These are phyloP conservation scores for Natator depressus DNA, from an alignment of 2,113 vertebrate genomes.

Conservation along the genomic window DNA sequence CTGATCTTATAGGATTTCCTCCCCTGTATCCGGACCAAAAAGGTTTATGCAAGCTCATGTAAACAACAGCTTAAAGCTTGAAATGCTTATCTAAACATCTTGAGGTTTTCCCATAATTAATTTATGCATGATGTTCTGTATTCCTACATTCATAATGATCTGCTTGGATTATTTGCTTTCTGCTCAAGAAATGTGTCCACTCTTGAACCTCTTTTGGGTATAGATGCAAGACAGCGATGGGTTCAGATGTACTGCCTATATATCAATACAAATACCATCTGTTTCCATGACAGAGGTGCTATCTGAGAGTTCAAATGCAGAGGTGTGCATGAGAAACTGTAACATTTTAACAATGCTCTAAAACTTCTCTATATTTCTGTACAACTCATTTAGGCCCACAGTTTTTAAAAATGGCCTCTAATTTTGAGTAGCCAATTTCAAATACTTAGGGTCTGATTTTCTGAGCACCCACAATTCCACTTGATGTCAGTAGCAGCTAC, in stretches of 20 bases:
- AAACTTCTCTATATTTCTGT: not conserved
- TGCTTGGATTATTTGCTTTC: not conserved
- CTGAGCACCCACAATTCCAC: not conserved
- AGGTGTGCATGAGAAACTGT: not conserved
- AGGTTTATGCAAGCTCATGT: not conserved
- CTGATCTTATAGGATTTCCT: constrained; percentile 1
- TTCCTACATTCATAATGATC: not conserved
- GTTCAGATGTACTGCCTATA: not conserved
- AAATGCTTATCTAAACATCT: not conserved
- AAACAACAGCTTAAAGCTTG: not conserved
- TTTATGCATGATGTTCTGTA: not conserved
- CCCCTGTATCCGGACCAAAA: not conserved
- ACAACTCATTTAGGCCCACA: not conserved
- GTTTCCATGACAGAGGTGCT: not conserved
- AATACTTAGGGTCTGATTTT: not conserved
- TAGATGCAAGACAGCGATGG: not conserved
- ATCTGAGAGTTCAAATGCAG: not conserved
- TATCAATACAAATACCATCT: not conserved
- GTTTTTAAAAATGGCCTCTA: not conserved
- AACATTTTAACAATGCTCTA: not conserved
- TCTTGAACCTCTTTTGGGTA: not conserved
- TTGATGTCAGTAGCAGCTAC: not conserved
- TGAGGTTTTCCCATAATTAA: not conserved
- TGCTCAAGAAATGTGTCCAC: not conserved
- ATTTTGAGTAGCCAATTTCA: not conserved